A percentile compares a stretch with the other conserved stretches of the same genome.
phyloP scores from a whole-genome alignment of 2,113 vertebrate species.

The Chinchilla lanigera region DNA sequence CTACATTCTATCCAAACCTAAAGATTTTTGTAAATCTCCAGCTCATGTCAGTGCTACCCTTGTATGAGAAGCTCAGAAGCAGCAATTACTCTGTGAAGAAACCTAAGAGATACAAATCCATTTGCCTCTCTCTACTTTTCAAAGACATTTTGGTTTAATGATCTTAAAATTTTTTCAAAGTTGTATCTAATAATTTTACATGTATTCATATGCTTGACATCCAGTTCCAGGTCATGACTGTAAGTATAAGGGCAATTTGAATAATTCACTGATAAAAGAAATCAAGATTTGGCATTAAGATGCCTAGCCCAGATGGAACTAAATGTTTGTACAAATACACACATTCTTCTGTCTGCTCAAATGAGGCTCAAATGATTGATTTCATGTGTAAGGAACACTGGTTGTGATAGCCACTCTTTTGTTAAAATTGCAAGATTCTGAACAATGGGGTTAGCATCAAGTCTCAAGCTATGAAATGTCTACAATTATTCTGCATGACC shows the following conservation, averaged over 20 bases:
- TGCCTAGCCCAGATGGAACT: neutral
- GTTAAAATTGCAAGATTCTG: neutral
- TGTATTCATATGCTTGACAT: neutral
- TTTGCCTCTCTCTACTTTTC: neutral
- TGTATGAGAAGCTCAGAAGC: neutral
- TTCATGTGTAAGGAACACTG: neutral
- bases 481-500: neutral
- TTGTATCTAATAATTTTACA: neutral
- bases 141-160: slow-evolving; percentile 10
- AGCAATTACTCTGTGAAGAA: slow-evolving; percentile 24
- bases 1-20: neutral
- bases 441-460: neutral
- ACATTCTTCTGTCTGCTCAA: neutral
- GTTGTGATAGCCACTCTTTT: neutral
- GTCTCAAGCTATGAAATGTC: neutral
- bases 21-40: neutral
- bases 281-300: neutral
- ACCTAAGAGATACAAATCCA: neutral
- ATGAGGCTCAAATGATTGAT: slow-evolving; percentile 22
- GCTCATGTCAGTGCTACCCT: neutral
- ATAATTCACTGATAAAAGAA: neutral
- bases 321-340: neutral
- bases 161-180: neutral
- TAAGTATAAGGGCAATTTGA: neutral
- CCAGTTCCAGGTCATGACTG: neutral